Base-by-base conservation (phyloP, 2,888 invertebrate species). In the Scaptomyza reducta region DNA sequence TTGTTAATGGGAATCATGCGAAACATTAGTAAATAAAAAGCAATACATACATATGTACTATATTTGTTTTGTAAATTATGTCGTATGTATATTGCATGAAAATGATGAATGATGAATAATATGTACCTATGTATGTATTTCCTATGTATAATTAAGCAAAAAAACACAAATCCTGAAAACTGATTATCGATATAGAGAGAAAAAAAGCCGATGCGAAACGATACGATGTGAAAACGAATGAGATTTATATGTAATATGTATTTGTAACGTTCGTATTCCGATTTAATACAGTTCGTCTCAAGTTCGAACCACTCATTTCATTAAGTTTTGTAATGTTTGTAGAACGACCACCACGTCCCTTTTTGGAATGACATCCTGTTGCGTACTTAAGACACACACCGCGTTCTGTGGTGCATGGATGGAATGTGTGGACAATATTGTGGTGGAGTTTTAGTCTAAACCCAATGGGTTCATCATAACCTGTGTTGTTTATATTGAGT, bases 381-480 rank as follows among this genome's bases (percentile, higher is more conserved):
- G 70, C 65, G 86, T 82, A 88, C 86, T 87, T 83, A 82, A 79
- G 72, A 65, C 80, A 6, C 40, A 41, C 16, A 66, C 56, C 69
- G 42, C 56, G 41, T 41, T 16, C 13, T 13, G 42, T 42, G 13
- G 18, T 49, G 44, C 40, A 56, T 63, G 57, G 54, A 55, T 62
- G 64, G 47, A 38, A 60, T 55, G 47, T 27, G 40, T 53, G 58
- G 42, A 46, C 33, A 44, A 31, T 40, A 10, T 35, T 31, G 74
- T 76, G 77, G 73, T 74, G 78, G 63, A 64, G 64, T 64, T 76
- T 71, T 89, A 88, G 86, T 86, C 89, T 91, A 91, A 91, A 90
- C 91, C 91, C 91, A 91, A 91, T 91, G 91, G 91, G 91, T 91
- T 91, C 91, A 90, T 91, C 91, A 90, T 90, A 85, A 81, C 74